Evolutionary conservation across 2,113 vertebrate genomes (phyloP).

Genomic region (Coptodon rendalli): DNA sequence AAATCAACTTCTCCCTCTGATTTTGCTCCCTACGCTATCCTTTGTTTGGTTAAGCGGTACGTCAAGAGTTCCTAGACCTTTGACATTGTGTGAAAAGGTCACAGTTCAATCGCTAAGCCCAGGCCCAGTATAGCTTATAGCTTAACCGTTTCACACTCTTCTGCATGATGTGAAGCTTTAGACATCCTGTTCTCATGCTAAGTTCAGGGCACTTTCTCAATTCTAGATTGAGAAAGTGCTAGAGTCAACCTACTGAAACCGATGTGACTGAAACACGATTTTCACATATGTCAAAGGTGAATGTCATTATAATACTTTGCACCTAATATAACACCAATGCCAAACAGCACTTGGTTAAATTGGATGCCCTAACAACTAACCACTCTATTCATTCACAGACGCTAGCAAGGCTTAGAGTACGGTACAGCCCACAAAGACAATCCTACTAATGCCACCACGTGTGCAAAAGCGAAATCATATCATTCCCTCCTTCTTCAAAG

Average conservation of each 20-base stretch:
- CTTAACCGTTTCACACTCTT: background rate
- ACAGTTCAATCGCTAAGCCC: background rate
- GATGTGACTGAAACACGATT: background rate
- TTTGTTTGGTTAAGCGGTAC: background rate
- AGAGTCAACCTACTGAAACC: background rate
- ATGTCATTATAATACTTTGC: background rate
- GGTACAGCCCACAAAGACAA: background rate
- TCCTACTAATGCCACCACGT: background rate
- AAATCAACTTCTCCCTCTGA: background rate
- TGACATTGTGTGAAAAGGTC: conserved; percentile 21
- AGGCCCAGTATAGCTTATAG: background rate
- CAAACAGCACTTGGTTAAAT: background rate
- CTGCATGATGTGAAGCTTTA: background rate
- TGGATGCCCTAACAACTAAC: background rate
- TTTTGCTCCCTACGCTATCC: background rate
- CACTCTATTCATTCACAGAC: background rate
- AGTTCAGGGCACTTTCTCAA: background rate
- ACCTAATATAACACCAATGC: background rate
- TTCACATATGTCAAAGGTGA: background rate
- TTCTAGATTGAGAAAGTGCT: background rate
- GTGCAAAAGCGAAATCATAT: background rate
- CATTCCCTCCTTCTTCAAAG: background rate
- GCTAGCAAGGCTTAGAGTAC: background rate
- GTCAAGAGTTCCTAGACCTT: background rate
- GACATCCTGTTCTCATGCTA: background rate